Evolutionary conservation across 2,113 vertebrate species (phyloP).

Genomic region (Eretmochelys imbricata): DNA sequence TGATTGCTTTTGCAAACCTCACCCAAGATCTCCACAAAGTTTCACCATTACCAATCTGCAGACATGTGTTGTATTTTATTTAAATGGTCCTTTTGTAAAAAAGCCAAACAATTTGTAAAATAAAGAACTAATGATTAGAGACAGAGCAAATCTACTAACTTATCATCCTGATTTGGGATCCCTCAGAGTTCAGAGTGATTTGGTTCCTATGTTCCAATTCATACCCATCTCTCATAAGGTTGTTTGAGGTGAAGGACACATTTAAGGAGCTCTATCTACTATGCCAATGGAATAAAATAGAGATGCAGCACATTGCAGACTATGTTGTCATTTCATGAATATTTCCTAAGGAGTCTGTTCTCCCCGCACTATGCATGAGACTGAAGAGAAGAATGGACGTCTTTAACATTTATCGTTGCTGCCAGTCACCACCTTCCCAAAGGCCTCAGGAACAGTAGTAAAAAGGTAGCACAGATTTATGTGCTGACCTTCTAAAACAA

Average conservation of each 20-base stretch:
- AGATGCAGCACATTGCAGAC: background rate
- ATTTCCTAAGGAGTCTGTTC: background rate
- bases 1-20: background rate
- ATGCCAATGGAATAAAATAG: background rate
- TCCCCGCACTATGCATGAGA: background rate
- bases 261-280: background rate
- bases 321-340: background rate
- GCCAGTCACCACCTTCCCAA: slow-evolving; percentile 25
- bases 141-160: background rate
- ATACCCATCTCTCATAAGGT: background rate
- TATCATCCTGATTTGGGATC: background rate
- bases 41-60: background rate
- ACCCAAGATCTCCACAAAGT: background rate
- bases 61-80: background rate
- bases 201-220: background rate
- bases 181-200: background rate
- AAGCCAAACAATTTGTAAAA: background rate
- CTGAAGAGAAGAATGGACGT: slow-evolving; percentile 4
- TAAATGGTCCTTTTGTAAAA: background rate
- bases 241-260: background rate
- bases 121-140: background rate
- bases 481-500: slow-evolving; percentile 2
- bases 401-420: slow-evolving; percentile 31
- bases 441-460: slow-evolving; percentile 11
- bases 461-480: background rate